A percentile compares a stretch with the other conserved stretches of the same genome.
Evolutionary conservation across 2,113 vertebrate genomes (phyloP).

Genomic region (Leptocoma aspasia): DNA sequence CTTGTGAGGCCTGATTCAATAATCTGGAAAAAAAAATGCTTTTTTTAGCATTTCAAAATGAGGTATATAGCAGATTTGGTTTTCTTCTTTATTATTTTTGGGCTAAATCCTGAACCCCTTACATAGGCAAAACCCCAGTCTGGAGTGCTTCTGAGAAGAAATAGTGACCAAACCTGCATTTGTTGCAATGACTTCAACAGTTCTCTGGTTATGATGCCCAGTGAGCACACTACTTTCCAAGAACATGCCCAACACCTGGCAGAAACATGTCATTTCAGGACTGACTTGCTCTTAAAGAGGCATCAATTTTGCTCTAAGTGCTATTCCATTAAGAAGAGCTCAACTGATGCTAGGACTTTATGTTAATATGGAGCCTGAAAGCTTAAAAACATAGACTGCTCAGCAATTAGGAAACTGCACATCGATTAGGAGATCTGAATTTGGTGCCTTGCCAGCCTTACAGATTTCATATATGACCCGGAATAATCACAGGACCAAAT

Average conservation of each 20-base stretch:
- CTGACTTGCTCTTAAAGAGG: not conserved
- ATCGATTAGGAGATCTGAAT: not conserved
- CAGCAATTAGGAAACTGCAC: not conserved
- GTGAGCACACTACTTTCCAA: not conserved
- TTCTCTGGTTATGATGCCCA: not conserved
- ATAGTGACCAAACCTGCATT: not conserved
- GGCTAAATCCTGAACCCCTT: not conserved
- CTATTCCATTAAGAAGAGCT: conserved; percentile 48
- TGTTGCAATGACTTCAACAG: not conserved
- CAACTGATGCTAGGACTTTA: conserved; percentile 15
- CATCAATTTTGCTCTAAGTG: conserved; percentile 44
- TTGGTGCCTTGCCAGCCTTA: not conserved
- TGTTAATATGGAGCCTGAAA: conserved; percentile 4
- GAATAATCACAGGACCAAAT: not conserved
- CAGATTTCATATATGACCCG: not conserved
- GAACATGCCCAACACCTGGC: not conserved
- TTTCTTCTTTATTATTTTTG: not conserved
- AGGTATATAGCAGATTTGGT: not conserved
- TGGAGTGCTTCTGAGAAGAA: not conserved
- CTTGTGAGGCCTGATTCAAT: not conserved
- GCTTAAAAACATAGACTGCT: not conserved
- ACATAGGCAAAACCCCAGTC: accelerated
- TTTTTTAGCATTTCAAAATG: not conserved
- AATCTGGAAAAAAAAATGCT: not conserved
- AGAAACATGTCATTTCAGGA: not conserved